Evolutionary conservation across 2,888 invertebrate genomes (phyloP).

Genomic region (Orthosia gracilis): DNA sequence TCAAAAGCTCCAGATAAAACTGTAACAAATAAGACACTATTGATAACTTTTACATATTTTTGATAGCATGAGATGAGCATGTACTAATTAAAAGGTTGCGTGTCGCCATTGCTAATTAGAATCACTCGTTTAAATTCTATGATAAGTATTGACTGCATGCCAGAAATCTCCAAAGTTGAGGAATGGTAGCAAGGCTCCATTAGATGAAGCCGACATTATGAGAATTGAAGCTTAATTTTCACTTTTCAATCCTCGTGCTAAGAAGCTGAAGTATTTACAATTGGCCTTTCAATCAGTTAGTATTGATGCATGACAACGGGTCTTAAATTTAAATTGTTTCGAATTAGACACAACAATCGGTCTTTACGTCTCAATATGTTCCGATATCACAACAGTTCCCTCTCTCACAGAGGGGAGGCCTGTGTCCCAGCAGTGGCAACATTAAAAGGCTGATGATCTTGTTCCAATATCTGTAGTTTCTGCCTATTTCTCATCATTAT

Average conservation of each 20-base stretch:
- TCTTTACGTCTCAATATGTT: constrained; percentile 14
- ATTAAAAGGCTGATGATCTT: no score
- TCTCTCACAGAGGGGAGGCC: no score
- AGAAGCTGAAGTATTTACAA: neutral
- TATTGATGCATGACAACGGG: neutral
- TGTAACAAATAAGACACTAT: constrained; percentile 1
- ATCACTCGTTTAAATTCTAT: constrained; percentile 4
- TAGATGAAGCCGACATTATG: neutral
- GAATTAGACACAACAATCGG: constrained; percentile 36
- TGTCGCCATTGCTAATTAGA: neutral
- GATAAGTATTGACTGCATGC: constrained; percentile 1
- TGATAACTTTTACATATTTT: constrained; percentile 27
- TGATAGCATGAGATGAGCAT: constrained; percentile 23
- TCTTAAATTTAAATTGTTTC: constrained; percentile 31
- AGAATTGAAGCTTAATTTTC: neutral
- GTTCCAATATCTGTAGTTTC: constrained; percentile 24
- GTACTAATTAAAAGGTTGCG: constrained; percentile 11
- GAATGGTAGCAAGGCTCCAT: neutral
- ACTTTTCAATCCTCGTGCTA: neutral
- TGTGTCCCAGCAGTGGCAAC: no score
- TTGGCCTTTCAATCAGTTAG: neutral
- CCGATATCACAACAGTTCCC: constrained; percentile 11
- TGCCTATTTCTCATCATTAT: constrained; percentile 9
- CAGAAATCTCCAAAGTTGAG: neutral
- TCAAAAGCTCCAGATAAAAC: neutral